phyloP scores from a whole-genome alignment of 2,888 invertebrate species.

The Philopedon plagiatum region DNA sequence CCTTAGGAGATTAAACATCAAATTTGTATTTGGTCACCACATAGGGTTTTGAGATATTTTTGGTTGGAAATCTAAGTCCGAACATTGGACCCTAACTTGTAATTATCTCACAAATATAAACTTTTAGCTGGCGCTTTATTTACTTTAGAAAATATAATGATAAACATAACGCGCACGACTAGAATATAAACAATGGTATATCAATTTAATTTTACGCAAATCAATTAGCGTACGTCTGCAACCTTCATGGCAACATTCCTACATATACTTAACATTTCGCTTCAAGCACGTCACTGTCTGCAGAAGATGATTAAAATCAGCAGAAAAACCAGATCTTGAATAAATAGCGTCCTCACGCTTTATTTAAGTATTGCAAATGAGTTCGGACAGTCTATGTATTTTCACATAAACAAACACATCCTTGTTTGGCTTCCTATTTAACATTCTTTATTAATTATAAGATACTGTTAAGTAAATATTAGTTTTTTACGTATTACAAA shows the following conservation, averaged over 20 bases:
- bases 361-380: constrained; percentile 36
- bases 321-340: constrained; percentile 44
- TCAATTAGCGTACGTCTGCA: too few relatives aligned
- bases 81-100: too few relatives aligned
- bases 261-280: background rate
- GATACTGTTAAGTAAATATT: background rate
- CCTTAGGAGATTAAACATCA: too few relatives aligned
- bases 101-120: too few relatives aligned
- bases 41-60: too few relatives aligned
- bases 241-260: background rate
- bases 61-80: too few relatives aligned
- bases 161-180: too few relatives aligned
- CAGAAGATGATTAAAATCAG: constrained; percentile 26
- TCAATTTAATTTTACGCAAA: too few relatives aligned
- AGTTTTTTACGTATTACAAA: background rate
- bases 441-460: background rate
- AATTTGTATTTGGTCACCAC: too few relatives aligned
- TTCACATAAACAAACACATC: constrained; percentile 23
- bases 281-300: constrained; percentile 25
- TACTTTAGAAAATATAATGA: too few relatives aligned
- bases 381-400: constrained; percentile 26
- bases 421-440: background rate
- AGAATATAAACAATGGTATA: too few relatives aligned
- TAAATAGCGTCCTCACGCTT: constrained; percentile 38
- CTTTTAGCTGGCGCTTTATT: too few relatives aligned